Conservation (phyloP, 2,888 invertebrate species). For the Drosophila recens region DNA sequence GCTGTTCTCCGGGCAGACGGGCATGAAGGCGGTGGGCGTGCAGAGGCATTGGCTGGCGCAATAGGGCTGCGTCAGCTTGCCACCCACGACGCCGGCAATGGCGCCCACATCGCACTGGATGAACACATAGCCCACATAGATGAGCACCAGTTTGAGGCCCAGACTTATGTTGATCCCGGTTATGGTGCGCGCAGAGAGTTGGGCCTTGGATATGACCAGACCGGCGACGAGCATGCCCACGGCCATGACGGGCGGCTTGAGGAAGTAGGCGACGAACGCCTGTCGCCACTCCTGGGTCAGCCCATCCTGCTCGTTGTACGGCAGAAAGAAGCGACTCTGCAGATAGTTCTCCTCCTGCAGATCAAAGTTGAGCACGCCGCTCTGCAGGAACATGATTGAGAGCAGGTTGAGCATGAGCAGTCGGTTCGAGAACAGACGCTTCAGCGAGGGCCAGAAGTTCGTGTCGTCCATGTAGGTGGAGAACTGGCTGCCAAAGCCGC, state of each 20-base stretch:
- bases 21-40: constrained; percentile 86
- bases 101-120: constrained; percentile 85
- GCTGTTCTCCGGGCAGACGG: constrained; percentile 88
- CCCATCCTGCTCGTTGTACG: constrained; percentile 86
- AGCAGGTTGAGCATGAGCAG: constrained; percentile 86
- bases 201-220: constrained; percentile 86
- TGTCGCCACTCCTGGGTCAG: constrained; percentile 87
- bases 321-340: constrained; percentile 87
- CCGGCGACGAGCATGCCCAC: constrained; percentile 86
- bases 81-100: constrained; percentile 86
- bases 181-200: constrained; percentile 86
- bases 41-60: constrained; percentile 88
- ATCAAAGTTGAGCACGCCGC: constrained; percentile 87
- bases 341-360: constrained; percentile 87
- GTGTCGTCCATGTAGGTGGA: constrained; percentile 83
- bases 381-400: constrained; percentile 86
- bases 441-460: constrained; percentile 86
- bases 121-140: constrained; percentile 86
- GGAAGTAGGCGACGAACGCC: constrained; percentile 86
- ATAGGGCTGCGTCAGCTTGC: constrained; percentile 85
- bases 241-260: constrained; percentile 87
- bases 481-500: constrained; percentile 77
- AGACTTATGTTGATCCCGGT: constrained; percentile 86
- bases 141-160: constrained; percentile 84
- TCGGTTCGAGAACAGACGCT: constrained; percentile 87